A percentile compares a stretch with the other conserved stretches of the same genome.
These are phyloP conservation scores for Conus canariensis DNA, from an alignment of 2,888 invertebrate species.

Conservation along the genomic window DNA sequence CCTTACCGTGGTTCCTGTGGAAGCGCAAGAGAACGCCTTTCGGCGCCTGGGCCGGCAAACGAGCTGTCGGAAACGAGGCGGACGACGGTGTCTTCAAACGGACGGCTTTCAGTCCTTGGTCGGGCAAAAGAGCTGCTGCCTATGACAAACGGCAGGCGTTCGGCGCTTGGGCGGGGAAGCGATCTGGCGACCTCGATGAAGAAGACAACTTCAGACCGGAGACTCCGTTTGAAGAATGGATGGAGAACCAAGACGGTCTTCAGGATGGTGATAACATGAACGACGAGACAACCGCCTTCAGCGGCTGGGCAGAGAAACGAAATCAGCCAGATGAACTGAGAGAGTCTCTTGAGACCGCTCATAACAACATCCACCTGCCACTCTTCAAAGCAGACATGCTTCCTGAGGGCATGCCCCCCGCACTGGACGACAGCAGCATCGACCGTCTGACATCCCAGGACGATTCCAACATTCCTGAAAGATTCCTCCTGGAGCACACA, in stretches of 20 bases:
- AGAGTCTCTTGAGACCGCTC: background rate
- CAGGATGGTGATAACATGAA: background rate
- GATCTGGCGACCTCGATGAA: background rate
- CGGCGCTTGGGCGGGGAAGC: constrained; percentile 33
- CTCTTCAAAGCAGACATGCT: background rate
- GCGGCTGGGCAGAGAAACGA: constrained; percentile 21
- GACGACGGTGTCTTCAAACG: background rate
- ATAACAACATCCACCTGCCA: background rate
- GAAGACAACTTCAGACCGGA: background rate
- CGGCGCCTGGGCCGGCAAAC: constrained; percentile 24
- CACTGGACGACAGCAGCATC: background rate
- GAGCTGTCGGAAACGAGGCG: background rate
- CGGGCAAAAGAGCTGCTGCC: background rate
- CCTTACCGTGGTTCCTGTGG: constrained; percentile 26
- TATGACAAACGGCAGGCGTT: background rate
- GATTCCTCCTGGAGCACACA: background rate
- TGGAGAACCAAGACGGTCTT: background rate
- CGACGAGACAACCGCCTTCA: constrained; percentile 14
- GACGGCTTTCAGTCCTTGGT: background rate
- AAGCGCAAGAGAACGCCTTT: constrained; percentile 14
- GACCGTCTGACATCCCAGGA: background rate
- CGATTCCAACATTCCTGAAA: background rate
- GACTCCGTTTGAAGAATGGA: background rate
- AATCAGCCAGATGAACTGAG: background rate
- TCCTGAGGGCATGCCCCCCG: background rate